Percentiles rank a stretch among this genome's conserved stretches.
Evolutionary conservation across 1,140 invertebrate species (phyloP).

Genomic region (Prorops nasuta): DNA sequence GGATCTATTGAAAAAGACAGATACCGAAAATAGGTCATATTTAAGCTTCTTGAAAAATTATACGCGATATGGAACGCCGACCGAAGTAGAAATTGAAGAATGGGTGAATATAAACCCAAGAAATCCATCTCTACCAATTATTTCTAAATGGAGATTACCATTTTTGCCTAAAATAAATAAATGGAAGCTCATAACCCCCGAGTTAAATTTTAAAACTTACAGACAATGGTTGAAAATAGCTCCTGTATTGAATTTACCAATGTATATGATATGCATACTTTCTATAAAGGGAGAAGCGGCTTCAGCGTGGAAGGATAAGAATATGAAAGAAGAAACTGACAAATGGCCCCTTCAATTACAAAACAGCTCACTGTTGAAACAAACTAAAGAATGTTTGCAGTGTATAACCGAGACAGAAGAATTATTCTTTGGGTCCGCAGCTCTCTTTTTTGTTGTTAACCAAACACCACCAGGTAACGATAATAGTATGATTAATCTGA

Average conservation of each 20-base stretch:
- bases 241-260: constrained; percentile 40
- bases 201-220: constrained; percentile 52
- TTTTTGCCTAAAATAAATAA: constrained; percentile 37
- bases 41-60: constrained; percentile 44
- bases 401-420: constrained; percentile 38
- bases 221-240: constrained; percentile 49
- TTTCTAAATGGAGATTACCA: constrained; percentile 50
- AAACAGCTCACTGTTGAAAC: constrained; percentile 37
- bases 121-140: constrained; percentile 39
- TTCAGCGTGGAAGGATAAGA: constrained; percentile 22
- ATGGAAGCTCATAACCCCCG: constrained; percentile 43
- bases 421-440: constrained; percentile 41
- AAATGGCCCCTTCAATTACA: constrained; percentile 37
- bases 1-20: constrained; percentile 35
- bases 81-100: constrained; percentile 39
- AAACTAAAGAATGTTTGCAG: constrained; percentile 47
- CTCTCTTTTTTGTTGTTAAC: constrained; percentile 51
- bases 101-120: constrained; percentile 37
- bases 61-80: constrained; percentile 33
- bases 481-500: background rate
- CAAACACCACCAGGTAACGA: constrained; percentile 41
- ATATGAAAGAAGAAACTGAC: constrained; percentile 10
- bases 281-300: constrained; percentile 44
- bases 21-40: constrained; percentile 29
- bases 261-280: constrained; percentile 46